Conservation (phyloP, 2,113 vertebrate species). For the Cololabis saira region DNA sequence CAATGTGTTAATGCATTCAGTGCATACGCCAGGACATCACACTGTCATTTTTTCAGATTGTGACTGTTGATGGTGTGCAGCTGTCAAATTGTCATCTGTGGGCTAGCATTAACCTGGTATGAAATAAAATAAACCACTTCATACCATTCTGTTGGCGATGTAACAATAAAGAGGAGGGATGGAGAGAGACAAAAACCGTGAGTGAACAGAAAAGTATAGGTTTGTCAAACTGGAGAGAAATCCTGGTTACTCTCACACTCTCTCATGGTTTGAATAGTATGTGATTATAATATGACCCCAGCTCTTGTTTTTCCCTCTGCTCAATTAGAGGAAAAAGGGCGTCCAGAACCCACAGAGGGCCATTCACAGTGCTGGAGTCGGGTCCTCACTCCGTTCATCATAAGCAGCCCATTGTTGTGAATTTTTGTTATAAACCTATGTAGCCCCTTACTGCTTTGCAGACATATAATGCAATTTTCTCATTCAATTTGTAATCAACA, state of each 20-base stretch:
- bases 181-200: background rate
- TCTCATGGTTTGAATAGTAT: background rate
- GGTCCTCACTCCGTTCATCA: background rate
- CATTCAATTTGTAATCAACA: too few relatives aligned
- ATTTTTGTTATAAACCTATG: too few relatives aligned
- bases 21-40: background rate
- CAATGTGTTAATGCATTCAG: conserved; percentile 20
- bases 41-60: conserved; percentile 10
- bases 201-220: background rate
- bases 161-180: conserved; percentile 7
- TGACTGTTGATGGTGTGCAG: conserved; percentile 26
- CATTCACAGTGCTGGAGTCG: background rate
- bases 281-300: conserved; percentile 5
- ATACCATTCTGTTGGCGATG: background rate
- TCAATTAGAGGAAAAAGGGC: background rate
- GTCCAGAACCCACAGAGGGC: too few relatives aligned
- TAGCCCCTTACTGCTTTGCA: too few relatives aligned
- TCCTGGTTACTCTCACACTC: fast-evolving
- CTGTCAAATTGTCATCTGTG: conserved; percentile 24
- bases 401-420: too few relatives aligned
- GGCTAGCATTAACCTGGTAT: background rate
- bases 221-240: background rate
- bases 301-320: background rate
- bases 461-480: too few relatives aligned
- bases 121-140: conserved; percentile 19